Base-by-base conservation (phyloP, 2,888 invertebrate species). In the Platypus cylindrus region DNA sequence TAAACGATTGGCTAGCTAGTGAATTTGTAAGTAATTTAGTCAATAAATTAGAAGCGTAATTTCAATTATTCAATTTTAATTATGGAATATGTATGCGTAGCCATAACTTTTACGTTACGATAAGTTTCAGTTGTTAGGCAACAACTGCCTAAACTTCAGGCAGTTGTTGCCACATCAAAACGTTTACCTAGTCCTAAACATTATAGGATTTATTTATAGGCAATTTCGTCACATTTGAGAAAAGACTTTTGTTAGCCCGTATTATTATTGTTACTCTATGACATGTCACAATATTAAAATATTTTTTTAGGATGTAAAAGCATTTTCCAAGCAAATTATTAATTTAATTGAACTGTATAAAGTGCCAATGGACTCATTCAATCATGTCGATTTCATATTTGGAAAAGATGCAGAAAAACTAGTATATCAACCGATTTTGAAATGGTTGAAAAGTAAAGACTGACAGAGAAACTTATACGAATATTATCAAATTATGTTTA, bases 1-100 rank as follows among this genome's bases (percentile, higher is more conserved):
- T 72, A 17, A 78, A 81, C 45, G 87, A 86, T 56, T 78, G 75
- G 72, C 58, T 86, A 3, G 69, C 81, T 1, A 71, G 72, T 47
- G 64, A 70, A 14, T 48, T 51, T 43, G 70, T 70, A 1, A 71
- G 72, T 47, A 64, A 70, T 15, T 48, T 51, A 43, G 70, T 70
- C 58, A 55, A 56, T 50, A 4, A 27, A 20, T 20, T 20, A 9
- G 20, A 20, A 20, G 20, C 5, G 9, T 7, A 20, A 20, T 9
- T 9, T 20, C 20, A 20, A n/a, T n/a, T n/a, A n/a, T n/a, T n/a
- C n/a, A n/a, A n/a, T n/a, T n/a, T n/a, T n/a, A n/a, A n/a, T n/a
- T n/a, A n/a, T n/a, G n/a, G n/a, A n/a, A n/a, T n/a, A n/a, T n/a
- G n/a, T n/a, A n/a, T n/a, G n/a, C n/a, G n/a, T n/a, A n/a, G n/a